Base-by-base conservation (phyloP, 2,888 invertebrate genomes). In the Ormyrus thymus region DNA sequence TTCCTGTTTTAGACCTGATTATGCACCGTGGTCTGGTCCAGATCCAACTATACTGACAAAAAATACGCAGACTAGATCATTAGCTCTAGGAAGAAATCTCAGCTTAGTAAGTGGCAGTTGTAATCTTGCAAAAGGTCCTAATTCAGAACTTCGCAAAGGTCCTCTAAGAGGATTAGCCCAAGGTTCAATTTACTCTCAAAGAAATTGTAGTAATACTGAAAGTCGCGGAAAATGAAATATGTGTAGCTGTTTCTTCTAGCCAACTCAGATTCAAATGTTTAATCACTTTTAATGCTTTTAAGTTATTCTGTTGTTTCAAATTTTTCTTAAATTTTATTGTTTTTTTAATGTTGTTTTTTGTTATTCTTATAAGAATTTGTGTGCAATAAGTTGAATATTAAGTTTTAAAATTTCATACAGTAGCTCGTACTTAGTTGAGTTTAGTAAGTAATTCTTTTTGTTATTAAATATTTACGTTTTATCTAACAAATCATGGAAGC, bases 11-110 rank as follows among this genome's bases (percentile, higher is more conserved):
- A 96, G 96, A 78, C 93, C 94, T 81, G 96, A 96, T 86, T 97
- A 97, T 87, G 92, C 96, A 68, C 94, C 95, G 6, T 96, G 96
- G 96, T 94, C 94, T 83, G 96, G 96, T 0, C 94, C 96, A 0
- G 94, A 96, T 89, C 93, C 94, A 0, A 92, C 92, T 68, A 89
- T 94, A 13, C 90, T 92, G 7, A 89, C 90, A 46, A 87, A 86
- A 80, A 85, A 86, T 69, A 78, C 83, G 29, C 84, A 84, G 58
- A 69, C 82, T 15, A 87, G 84, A 74, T 84, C 84, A 50, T 46
- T 86, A 76, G 85, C 87, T 46, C 77, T 83, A 61, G 95, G 95
- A 1, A 91, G 93, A 1, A 92, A 94, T 82, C 86, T 91, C 50
- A 91, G 91, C 0, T 90, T 91, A 69, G 84, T 90, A 56, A 86